Conservation (phyloP, 1,140 invertebrate genomes). For the Hyles vespertilio region DNA sequence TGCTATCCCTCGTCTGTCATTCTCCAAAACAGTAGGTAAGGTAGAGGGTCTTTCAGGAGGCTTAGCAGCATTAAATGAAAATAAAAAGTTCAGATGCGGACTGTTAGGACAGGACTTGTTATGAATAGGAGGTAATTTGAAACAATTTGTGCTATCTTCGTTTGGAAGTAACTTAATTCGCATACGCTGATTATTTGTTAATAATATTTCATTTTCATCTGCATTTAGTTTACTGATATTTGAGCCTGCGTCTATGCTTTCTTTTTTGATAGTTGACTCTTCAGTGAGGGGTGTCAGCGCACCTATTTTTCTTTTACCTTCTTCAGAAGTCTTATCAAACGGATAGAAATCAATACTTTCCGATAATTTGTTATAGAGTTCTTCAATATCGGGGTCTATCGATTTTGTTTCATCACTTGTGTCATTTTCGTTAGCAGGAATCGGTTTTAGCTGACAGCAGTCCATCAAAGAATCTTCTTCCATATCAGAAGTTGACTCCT, state of each 20-base stretch:
- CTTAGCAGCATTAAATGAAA: slow-evolving; percentile 24
- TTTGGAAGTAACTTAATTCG: slow-evolving; percentile 32
- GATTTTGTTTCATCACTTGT: slow-evolving; percentile 36
- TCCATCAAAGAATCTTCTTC: slow-evolving; percentile 59
- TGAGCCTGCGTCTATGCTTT: slow-evolving; percentile 38
- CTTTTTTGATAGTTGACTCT: slow-evolving; percentile 42
- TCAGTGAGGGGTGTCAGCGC: slow-evolving; percentile 53
- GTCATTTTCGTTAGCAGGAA: slow-evolving; percentile 27
- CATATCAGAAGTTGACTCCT: slow-evolving; percentile 43
- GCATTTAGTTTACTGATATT: slow-evolving; percentile 13
- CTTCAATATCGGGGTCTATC: slow-evolving; percentile 47
- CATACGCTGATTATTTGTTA: slow-evolving; percentile 29
- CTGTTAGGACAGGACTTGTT: slow-evolving; percentile 34
- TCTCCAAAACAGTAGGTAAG: slow-evolving; percentile 23
- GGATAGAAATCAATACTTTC: slow-evolving; percentile 30
- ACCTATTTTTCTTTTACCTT: slow-evolving; percentile 26
- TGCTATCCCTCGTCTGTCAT: slow-evolving; percentile 17
- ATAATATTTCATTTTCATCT: slow-evolving; percentile 26
- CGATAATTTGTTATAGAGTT: slow-evolving; percentile 46
- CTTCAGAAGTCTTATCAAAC: slow-evolving; percentile 20
- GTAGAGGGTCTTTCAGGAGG: slow-evolving; percentile 10
- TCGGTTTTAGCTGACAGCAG: slow-evolving; percentile 10
- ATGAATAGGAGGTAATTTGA: slow-evolving; percentile 53
- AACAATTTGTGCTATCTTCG: slow-evolving; percentile 11
- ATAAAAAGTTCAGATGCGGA: slow-evolving; percentile 39